Base-by-base conservation (phyloP, 2,797 vertebrate species). In the Mormyrops boulengeri region DNA sequence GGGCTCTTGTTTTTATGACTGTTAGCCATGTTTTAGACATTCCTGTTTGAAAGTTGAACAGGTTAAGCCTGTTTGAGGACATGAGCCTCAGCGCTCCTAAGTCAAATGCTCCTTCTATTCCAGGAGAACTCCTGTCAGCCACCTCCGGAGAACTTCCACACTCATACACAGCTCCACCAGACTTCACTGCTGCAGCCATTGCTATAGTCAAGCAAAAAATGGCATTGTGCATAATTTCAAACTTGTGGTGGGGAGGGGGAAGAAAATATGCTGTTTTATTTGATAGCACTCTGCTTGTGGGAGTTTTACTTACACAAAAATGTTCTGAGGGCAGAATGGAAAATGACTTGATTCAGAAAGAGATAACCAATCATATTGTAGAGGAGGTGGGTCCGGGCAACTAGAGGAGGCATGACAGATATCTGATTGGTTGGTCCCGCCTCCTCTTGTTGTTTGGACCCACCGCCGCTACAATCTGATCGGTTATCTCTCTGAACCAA, bases 11-110 rank as follows among this genome's bases (percentile, higher is more conserved):
- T 57, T 62, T 62, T 11, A 34, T 11, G 0, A 38, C 14, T n/a
- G 53, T 17, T 1, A 57, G 26, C 47, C 3, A 57, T 52, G 53
- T 66, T 11, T n/a, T 14, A 89, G 85, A 77, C 38, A 50, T 19
- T 66, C 80, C 87, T 4, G 49, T 55, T 49, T 86, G 88, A 89
- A 91, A 14, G n/a, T 89, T 9, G 30, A 66, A 85, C 11, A 30
- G 50, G n/a, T 73, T 88, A 86, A 22, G 17, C 9, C 89, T 88
- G 8, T 89, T 57, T 89, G 77, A 55, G 44, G 85, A 88, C 9
- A 88, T 88, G 22, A 90, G 89, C 22, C 41, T 30, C 50, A 34
- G 30, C 47, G 19, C 44, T 41, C 62, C 55, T 82, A 50, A 69
- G 9, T 17, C 66, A 41, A 47, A 60, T 22, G 12, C 26, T 52